Base-by-base conservation (phyloP, 2,113 vertebrate species). In the Vimba vimba region DNA sequence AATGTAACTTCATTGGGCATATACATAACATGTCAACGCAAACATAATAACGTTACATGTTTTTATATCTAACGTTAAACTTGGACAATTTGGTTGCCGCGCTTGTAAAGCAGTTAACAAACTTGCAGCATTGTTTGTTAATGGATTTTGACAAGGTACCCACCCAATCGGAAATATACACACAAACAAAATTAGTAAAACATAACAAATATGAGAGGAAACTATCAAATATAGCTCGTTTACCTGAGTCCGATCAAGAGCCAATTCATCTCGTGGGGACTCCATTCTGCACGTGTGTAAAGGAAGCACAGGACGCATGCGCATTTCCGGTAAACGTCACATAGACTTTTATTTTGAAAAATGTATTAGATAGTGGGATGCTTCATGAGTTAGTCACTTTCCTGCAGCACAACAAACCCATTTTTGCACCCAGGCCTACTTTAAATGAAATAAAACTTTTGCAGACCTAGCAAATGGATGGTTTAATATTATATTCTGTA, bases 261-360 rank as follows among this genome's bases (percentile, higher is more conserved):
- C 17, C 23, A 75, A 36, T 1, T 50, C 21, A 8, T 66, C 59
- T 33, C 30, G 76, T 87, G 77, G 30, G 2, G 83, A 64, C 47
- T 82, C 69, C 86, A 87, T 87, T 69, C 1, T 85, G 47, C 86
- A 85, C 86, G 83, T 87, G 86, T 84, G n/a, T 7, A 8, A 4
- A 55, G n/a, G 5, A 25, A 64, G 23, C 3, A 2, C 12, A 59
- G 11, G 4, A n/a, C 86, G 83, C 86, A 68, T 76, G 83, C 83
- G 78, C 47, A 62, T 13, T 9, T 23, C 17, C 21, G 8, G 21
- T 11, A 55, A 25, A 55, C 45, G 60, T 60, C 52, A 69, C 57
- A 17, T 6, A 8, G 9, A 55, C 85, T 57, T 82, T 64, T 73
- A 74, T 74, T 62, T 74, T 81, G 78, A 74, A 43, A 82, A n/a